These are phyloP conservation scores for Trichonephila inaurata DNA, from an alignment of 1,140 invertebrate species.

Conservation along the genomic window DNA sequence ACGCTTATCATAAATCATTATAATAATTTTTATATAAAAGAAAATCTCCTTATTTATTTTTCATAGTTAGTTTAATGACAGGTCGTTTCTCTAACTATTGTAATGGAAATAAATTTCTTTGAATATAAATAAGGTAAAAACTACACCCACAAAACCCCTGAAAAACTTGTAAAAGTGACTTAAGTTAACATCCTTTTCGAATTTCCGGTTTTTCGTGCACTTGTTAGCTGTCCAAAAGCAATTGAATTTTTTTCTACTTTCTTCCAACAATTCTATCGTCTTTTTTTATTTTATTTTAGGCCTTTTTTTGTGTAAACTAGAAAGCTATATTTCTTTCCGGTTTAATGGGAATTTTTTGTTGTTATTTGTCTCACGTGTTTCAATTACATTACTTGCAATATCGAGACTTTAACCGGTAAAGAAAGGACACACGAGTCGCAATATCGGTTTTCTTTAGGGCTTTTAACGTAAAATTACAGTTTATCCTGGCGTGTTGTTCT, in stretches of 20 bases:
- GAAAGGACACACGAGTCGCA: not conserved
- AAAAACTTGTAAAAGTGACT: not conserved
- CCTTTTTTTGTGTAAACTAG: not conserved
- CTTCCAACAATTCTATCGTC: not conserved
- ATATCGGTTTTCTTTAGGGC: not conserved
- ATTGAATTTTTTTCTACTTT: not conserved
- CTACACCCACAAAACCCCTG: not conserved
- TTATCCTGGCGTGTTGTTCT: not conserved
- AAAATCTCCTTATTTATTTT: not conserved
- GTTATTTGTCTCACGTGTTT: not conserved
- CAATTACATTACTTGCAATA: not conserved
- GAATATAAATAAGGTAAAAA: not conserved
- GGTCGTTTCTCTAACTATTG: not conserved
- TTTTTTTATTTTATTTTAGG: not conserved
- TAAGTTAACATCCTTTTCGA: not conserved
- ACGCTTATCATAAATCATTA: no score
- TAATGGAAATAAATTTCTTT: not conserved
- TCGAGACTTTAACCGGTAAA: not conserved
- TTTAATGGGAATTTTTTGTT: not conserved
- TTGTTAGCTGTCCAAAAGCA: not conserved
- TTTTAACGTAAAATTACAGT: not conserved
- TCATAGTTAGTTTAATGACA: not conserved
- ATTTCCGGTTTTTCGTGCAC: constrained; percentile 6
- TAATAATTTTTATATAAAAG: not conserved
- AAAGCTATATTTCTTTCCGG: not conserved